Evolutionary conservation across 2,797 vertebrate species (phyloP), one percentile per base, ranked within the genome.

Genomic region (Catostomus latipinnis): DNA sequence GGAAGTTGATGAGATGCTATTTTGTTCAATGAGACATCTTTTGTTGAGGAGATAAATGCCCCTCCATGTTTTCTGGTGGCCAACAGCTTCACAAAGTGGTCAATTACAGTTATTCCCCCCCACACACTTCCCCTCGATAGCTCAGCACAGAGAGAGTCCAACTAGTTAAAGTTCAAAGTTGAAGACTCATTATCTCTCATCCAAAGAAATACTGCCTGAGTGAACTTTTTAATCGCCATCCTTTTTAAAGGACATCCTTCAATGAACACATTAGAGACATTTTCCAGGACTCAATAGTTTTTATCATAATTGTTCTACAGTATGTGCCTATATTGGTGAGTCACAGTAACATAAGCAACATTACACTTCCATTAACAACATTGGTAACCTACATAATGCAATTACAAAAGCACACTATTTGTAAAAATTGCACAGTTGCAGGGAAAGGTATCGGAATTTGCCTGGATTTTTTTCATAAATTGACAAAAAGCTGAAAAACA

Each of bases 41-140:
- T 72, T 80, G 76, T 77, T 80, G 68, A 81, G 65, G 49, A 81
- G 74, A 87, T 86, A 85, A 84, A 80, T 77, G 67, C 75, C 84
- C 2, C 71, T 82, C 78, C 70, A 7, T 57, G 81, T 50, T 81
- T 82, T 53, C 69, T 75, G 81, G 71, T 11, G 62, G 77, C 46
- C 52, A 65, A 81, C 69, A 58, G 79, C 75, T 60, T 84, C 78
- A 66, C 61, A 81, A 85, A 83, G 45, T 63, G 43, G 81, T 74
- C 4, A 2, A 86, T 89, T 87, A 62, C 74, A 60, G 77, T 78
- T 85, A 78, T 77, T 85, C 62, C 34, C 61, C 61, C 18, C 8
- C 66, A 34, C 34, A 34, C 34, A 34, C 0, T 34, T 34, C 16
- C 54, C 81, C 57, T 57, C 66, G 48, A 77, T 56, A 60, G 72